Conservation (phyloP, 2,888 invertebrate species). For the Hyposoter dolosus region DNA sequence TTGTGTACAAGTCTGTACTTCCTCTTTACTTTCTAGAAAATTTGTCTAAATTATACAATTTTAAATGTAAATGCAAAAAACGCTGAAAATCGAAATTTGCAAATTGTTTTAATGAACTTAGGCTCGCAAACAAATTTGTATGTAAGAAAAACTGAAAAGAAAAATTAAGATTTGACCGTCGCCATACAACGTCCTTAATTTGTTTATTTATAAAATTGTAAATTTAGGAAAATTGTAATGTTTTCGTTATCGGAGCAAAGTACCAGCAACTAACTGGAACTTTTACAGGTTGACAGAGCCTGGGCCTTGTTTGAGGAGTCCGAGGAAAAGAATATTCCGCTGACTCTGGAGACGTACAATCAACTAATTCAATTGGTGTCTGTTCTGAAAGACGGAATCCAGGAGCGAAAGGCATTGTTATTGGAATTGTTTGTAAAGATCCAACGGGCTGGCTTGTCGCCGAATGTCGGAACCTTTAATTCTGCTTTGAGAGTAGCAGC, state of each 20-base stretch:
- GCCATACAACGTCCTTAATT: too few relatives aligned
- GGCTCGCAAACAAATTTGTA: too few relatives aligned
- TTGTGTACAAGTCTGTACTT: too few relatives aligned
- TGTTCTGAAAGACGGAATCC: slow-evolving; percentile 88
- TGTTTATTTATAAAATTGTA: too few relatives aligned
- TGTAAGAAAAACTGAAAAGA: too few relatives aligned
- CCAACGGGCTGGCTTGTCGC: slow-evolving; percentile 86
- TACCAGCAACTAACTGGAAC: not conserved
- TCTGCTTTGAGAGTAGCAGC: slow-evolving; percentile 86
- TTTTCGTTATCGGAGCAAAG: not conserved
- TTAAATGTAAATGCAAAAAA: too few relatives aligned
- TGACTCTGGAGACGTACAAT: slow-evolving; percentile 90
- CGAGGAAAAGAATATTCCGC: slow-evolving; percentile 87
- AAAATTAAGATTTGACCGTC: too few relatives aligned
- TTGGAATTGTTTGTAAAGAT: slow-evolving; percentile 88
- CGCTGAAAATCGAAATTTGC: too few relatives aligned
- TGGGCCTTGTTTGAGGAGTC: slow-evolving; percentile 89
- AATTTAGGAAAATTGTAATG: too few relatives aligned
- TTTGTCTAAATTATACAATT: too few relatives aligned
- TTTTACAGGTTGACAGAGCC: slow-evolving; percentile 87
- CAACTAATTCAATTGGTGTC: slow-evolving; percentile 87
- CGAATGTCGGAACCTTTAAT: slow-evolving; percentile 90
- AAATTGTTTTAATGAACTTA: too few relatives aligned
- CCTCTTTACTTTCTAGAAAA: too few relatives aligned
- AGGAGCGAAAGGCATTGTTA: slow-evolving; percentile 88